Evolutionary conservation across 2,113 vertebrate genomes (phyloP), one percentile per base, ranked within the genome.

Genomic region (Centrocercus urophasianus): DNA sequence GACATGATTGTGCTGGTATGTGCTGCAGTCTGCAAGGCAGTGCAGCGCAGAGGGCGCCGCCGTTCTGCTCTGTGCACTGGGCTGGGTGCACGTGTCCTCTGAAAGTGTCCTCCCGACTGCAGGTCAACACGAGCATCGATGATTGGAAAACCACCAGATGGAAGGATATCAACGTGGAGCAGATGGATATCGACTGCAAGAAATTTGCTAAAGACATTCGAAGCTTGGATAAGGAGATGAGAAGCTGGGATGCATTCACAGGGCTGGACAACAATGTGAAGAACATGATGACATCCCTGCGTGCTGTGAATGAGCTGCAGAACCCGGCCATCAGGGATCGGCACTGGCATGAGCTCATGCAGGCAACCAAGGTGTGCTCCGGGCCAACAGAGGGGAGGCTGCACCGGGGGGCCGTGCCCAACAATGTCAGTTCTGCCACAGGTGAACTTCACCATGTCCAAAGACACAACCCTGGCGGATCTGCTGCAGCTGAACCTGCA

Each of bases 381-480:
- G 30, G 12, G 17, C 17, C 56, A 32, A 12, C 11, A 19, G 30
- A 19, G 67, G 59, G 79, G 9, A 74, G 71, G 21, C 3, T 2
- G 1, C 0, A 0, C 34, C 54, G 63, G 42, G 20, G 21, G 50
- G 5, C 56, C 7, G 0, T 3, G 42, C 28, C 61, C 73, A 7
- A 7, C 1, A 1, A 4, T 2, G 11, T n/a, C 0, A 1, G 5
- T 88, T 95, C 54, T 89, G 75, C 67, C 56, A 4, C 75, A 98
- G 98, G 98, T 98, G 94, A 97, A 96, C 10, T 98, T 98, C 77
- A 89, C 95, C 28, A 98, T 98, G 98, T 98, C 98, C 0, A 78
- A 98, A 2, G 60, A 98, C 36, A 98, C 97, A 4, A 98, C 92
- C 1, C 96, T 98, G 0, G 97, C 97, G 0, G 98, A 98, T 8